Evolutionary conservation across 2,797 vertebrate species (phyloP).

Genomic region (Phalloptychus januarius): DNA sequence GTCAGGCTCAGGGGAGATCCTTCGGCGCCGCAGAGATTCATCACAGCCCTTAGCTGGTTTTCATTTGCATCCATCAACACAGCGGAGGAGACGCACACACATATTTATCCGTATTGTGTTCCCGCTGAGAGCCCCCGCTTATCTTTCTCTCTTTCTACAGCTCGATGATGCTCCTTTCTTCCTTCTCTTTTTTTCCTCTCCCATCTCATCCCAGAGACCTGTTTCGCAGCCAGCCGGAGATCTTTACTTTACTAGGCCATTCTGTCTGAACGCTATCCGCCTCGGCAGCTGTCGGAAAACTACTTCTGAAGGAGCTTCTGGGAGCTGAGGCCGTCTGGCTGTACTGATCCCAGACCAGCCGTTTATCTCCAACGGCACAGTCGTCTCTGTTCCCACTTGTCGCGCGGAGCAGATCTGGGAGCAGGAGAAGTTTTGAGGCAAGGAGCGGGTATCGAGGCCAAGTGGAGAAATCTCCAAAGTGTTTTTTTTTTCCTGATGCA

Average conservation of each 20-base stretch:
- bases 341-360: conserved; percentile 58
- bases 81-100: conserved; percentile 7
- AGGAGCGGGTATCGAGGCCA: conserved; percentile 43
- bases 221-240: conserved; percentile 36
- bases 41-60: conserved; percentile 62
- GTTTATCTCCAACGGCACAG: conserved; percentile 67
- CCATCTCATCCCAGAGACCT: conserved; percentile 61
- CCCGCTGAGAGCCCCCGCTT: conserved; percentile 48
- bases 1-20: conserved; percentile 52
- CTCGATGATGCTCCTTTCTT: conserved; percentile 28
- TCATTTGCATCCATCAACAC: conserved; percentile 62
- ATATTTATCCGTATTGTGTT: conserved; percentile 7
- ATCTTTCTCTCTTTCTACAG: conserved; percentile 38
- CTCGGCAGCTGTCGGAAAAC: conserved; percentile 59
- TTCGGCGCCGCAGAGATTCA: conserved; percentile 39
- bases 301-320: conserved; percentile 50
- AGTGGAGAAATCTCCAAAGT: conserved; percentile 51
- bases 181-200: conserved; percentile 24
- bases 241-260: conserved; percentile 36
- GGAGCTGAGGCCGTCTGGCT: conserved; percentile 40
- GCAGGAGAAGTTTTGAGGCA: conserved; percentile 18
- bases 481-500: conserved; percentile 19
- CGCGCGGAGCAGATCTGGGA: conserved; percentile 30
- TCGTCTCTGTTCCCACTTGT: conserved; percentile 18
- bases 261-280: conserved; percentile 57